Conservation (phyloP, 2,797 vertebrate species). For the Rhodeus uyekii region DNA sequence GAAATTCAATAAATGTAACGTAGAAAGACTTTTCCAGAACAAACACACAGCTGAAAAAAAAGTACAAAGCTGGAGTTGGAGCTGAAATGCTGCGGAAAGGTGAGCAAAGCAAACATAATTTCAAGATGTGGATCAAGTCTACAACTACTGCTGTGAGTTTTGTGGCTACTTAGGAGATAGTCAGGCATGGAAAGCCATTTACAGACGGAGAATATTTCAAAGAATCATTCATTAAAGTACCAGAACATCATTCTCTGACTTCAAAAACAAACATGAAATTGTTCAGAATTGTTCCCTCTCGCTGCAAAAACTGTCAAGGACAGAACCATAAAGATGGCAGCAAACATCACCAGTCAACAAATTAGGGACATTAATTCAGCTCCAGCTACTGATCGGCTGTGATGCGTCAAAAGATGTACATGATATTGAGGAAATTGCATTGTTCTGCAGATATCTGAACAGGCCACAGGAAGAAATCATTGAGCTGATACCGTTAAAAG, state of each 20-base stretch:
- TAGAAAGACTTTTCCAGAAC: constrained; percentile 47
- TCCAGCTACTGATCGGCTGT: constrained; percentile 29
- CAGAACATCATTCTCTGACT: constrained; percentile 27
- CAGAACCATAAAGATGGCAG: constrained; percentile 28
- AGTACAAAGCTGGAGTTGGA: constrained; percentile 13
- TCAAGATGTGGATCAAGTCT: constrained; percentile 24
- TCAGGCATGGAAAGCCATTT: constrained; percentile 30
- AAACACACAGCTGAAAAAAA: constrained; percentile 33
- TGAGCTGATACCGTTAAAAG: constrained; percentile 32
- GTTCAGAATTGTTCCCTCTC: too few relatives aligned
- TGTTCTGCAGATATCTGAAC: constrained; percentile 41
- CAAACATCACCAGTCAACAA: too few relatives aligned
- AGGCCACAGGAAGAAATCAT: constrained; percentile 37
- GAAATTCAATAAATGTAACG: constrained; percentile 45
- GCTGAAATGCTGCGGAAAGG: constrained; percentile 27
- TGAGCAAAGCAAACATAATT: constrained; percentile 23
- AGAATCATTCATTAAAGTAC: constrained; percentile 41
- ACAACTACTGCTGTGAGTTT: constrained; percentile 22
- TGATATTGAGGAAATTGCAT: neutral
- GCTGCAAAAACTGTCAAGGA: too few relatives aligned
- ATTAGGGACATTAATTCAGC: constrained; percentile 40
- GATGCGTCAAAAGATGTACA: constrained; percentile 35
- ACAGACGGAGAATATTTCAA: constrained; percentile 34
- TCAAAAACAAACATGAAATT: constrained; percentile 46
- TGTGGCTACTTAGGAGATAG: constrained; percentile 32